Evolutionary conservation across 2,113 vertebrate genomes (phyloP).

Genomic region (Felis catus): F.catus_Fca126_mat1.0 CM031426.1:32650001-32650500

Average conservation of each 20-base stretch:
- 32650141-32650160: not conserved
- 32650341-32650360: not conserved
- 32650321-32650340: not conserved
- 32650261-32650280: not conserved
- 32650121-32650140: not conserved
- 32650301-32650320: not conserved
- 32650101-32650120: not conserved
- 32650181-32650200: not conserved
- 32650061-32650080: not conserved
- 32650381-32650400: not conserved
- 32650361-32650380: not conserved
- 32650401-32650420: not conserved
- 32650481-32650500: not conserved
- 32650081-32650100: not conserved
- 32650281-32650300: not conserved
- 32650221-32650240: not conserved
- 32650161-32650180: not conserved
- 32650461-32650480: not conserved
- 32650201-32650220: not conserved
- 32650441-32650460: not conserved
- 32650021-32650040: not conserved
- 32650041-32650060: not conserved
- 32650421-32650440: not conserved
- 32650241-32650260: not conserved
- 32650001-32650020: not conserved